Percentiles rank a stretch among this genome's conserved stretches.
phyloP scores from a whole-genome alignment of 1,140 invertebrate species.

The Camponotus vicinus region DNA sequence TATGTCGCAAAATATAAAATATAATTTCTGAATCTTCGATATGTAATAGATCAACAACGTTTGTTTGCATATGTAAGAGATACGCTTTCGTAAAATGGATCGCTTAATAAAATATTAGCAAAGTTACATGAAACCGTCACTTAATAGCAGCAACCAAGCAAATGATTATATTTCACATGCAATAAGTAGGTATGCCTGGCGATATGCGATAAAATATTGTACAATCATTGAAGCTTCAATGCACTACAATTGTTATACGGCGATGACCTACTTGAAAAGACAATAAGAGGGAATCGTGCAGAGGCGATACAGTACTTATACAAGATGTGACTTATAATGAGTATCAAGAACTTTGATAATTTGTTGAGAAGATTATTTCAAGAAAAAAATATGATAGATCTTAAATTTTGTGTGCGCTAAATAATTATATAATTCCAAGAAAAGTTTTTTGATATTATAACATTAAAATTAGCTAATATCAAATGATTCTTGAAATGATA shows the following conservation, averaged over 20 bases:
- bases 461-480: too few relatives aligned
- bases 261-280: slow-evolving; percentile 15
- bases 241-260: neutral
- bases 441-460: too few relatives aligned
- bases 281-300: neutral
- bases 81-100: neutral
- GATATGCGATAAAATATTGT: slow-evolving; percentile 11
- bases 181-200: neutral
- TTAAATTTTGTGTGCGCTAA: too few relatives aligned
- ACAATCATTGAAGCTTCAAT: neutral
- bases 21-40: neutral
- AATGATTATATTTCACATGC: neutral
- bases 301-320: too few relatives aligned
- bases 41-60: neutral
- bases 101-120: neutral
- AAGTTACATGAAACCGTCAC: slow-evolving; percentile 40
- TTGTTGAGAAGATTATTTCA: neutral
- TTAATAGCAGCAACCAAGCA: slow-evolving; percentile 64
- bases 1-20: neutral
- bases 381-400: too few relatives aligned
- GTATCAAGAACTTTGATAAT: neutral
- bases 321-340: neutral
- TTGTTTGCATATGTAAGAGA: neutral
- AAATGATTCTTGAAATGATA: too few relatives aligned
- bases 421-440: too few relatives aligned